Percentiles rank a stretch among this genome's conserved stretches.
These are phyloP conservation scores for Lepidostoma basale DNA, from an alignment of 1,140 invertebrate species.

Conservation along the genomic window DNA sequence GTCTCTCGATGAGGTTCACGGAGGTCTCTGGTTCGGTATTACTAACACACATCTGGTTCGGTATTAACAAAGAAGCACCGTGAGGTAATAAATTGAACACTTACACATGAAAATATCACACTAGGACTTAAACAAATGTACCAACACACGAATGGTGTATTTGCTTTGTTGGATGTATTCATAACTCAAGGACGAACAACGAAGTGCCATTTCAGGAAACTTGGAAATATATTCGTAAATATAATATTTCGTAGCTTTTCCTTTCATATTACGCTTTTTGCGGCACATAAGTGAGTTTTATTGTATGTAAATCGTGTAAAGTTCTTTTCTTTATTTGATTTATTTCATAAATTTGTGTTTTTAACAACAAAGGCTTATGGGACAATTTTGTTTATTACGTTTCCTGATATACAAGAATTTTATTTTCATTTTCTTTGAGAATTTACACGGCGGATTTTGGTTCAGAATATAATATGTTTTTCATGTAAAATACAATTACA, in stretches of 20 bases:
- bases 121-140: too few species aligned
- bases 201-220: slow-evolving; percentile 12
- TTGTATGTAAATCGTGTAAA: neutral
- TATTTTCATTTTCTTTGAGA: too few species aligned
- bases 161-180: too few species aligned
- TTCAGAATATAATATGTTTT: too few species aligned
- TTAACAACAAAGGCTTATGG: neutral
- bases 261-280: slow-evolving; percentile 1
- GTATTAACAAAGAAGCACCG: too few species aligned
- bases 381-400: neutral
- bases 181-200: neutral
- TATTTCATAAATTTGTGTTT: neutral
- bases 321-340: slow-evolving; percentile 16
- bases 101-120: too few species aligned
- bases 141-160: too few species aligned
- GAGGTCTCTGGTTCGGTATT: too few species aligned
- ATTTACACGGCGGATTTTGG: too few species aligned
- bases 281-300: neutral
- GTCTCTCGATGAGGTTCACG: neutral
- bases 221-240: slow-evolving; percentile 19
- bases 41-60: too few species aligned
- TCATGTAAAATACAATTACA: too few species aligned
- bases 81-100: too few species aligned
- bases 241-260: slow-evolving; percentile 10
- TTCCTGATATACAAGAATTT: neutral